Evolutionary conservation across 2,888 invertebrate genomes (phyloP).

Genomic region (Stomorhina lunata): DNA sequence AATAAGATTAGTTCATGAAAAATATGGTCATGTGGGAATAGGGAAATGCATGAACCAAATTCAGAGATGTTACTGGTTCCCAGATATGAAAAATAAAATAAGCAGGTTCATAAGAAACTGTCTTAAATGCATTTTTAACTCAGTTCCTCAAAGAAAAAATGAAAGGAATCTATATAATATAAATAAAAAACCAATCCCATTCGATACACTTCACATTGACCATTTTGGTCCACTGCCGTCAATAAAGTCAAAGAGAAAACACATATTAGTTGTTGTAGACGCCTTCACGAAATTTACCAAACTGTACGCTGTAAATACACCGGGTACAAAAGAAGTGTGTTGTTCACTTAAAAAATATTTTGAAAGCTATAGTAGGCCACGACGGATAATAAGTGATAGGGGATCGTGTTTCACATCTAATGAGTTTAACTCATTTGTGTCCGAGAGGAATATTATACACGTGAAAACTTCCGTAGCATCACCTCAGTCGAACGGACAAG

Average conservation of each 20-base stretch:
- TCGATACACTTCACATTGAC: too few relatives aligned
- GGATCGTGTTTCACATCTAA: slow-evolving; percentile 52
- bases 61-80: too few relatives aligned
- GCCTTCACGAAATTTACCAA: slow-evolving; percentile 43
- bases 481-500: slow-evolving; percentile 51
- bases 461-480: slow-evolving; percentile 46
- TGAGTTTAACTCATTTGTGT: slow-evolving; percentile 35
- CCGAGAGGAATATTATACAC: slow-evolving; percentile 43
- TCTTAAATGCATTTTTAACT: too few relatives aligned
- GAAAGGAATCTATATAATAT: too few relatives aligned
- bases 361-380: slow-evolving; percentile 40
- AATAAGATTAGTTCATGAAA: too few relatives aligned
- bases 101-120: too few relatives aligned
- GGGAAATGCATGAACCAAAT: too few relatives aligned
- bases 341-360: slow-evolving; percentile 26
- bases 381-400: slow-evolving; percentile 48
- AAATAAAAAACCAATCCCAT: too few relatives aligned
- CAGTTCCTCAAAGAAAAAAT: too few relatives aligned
- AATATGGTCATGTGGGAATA: too few relatives aligned
- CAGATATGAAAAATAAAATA: too few relatives aligned
- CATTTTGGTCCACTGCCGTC: slow-evolving; percentile 24
- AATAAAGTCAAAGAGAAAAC: slow-evolving; percentile 13
- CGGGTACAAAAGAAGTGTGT: slow-evolving; percentile 32
- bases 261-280: slow-evolving; percentile 34
- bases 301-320: slow-evolving; percentile 40